A percentile compares a stretch with the other conserved stretches of the same genome.
phyloP scores from a whole-genome alignment of 2,797 vertebrate species.

The Micrastur ruficollis region DNA sequence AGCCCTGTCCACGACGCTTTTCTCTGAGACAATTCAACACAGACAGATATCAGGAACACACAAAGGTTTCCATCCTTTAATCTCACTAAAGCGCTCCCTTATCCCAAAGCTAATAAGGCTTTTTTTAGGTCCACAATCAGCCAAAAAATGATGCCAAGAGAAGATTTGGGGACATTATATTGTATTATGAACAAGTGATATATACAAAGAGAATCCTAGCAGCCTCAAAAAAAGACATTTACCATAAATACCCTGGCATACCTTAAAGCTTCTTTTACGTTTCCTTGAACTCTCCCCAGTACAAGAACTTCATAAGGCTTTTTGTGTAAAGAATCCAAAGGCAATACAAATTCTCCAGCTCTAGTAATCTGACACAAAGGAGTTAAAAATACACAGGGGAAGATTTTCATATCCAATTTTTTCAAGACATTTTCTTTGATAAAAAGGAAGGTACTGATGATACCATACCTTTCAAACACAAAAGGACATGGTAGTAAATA shows the following conservation, averaged over 20 bases:
- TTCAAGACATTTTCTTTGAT: neutral
- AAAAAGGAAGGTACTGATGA: neutral
- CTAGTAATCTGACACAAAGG: conserved; percentile 83
- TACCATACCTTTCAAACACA: neutral
- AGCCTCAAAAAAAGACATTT: neutral
- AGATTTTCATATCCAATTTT: neutral
- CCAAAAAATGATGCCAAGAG: neutral
- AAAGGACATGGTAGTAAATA: neutral
- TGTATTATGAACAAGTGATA: neutral
- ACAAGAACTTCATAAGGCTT: conserved; percentile 93
- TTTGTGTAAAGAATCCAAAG: conserved; percentile 93
- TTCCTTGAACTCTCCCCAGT: conserved; percentile 78
- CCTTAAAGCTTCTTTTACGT: conserved; percentile 54
- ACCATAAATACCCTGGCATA: conserved; percentile 29
- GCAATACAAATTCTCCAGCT: conserved; percentile 90
- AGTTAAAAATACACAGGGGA: neutral
- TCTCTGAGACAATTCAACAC: neutral
- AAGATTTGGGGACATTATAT: neutral
- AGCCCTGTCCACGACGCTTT: neutral
- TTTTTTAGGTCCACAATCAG: neutral
- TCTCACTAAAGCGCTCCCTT: neutral
- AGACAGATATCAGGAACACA: neutral
- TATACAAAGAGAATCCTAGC: neutral
- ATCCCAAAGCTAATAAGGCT: neutral
- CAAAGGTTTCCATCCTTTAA: neutral